Base-by-base conservation (phyloP, 2,113 vertebrate genomes). In the Solea solea region DNA sequence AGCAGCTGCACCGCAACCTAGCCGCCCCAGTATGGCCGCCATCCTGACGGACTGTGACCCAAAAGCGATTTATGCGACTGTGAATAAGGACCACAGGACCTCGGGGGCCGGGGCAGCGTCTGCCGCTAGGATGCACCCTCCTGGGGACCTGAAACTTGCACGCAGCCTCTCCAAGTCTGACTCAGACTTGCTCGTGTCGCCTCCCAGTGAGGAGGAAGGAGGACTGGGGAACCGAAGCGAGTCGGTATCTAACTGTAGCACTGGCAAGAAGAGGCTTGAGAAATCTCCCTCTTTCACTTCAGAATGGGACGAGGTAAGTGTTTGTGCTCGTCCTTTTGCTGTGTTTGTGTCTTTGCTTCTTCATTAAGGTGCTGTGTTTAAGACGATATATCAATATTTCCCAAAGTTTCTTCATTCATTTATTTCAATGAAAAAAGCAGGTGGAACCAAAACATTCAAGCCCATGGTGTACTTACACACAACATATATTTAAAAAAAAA, bases 151-250 rank as follows among this genome's bases (percentile, higher is more conserved):
- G 76, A 97, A 97, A 85, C 94, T 99, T 78, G 97, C 96, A 63
- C 95, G 98, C 52, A 99, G 97, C 85, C 92, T 99, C 82, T 99
- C 98, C 9, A 99, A 99, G 90, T 99, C 98, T 0, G 98, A 99
- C 93, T 99, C 98, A 0, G 96, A 99, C 90, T 92, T 99, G 64
- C 94, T 99, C 72, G 96, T 97, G 86, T 97, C 96, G 61, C 97
- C 96, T 4, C 98, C 97, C 0, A 94, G 93, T 0, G 97, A 98
- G 86, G 97, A 98, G 85, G 97, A 98, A 84, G 86, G 94, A 21
- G 94, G 96, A 14, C 92, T 97, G 92, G 95, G 95, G 62, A 96
- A 95, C 89, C 95, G 98, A 14, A 99, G 97, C 3, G 97, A 98
- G 93, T 99, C 97, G 0, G 93, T 99, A 72, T 97, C 97, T 15